A percentile compares a stretch with the other conserved stretches of the same genome.
Evolutionary conservation across 2,113 vertebrate species (phyloP).

Genomic region (Notothenia coriiceps): DNA sequence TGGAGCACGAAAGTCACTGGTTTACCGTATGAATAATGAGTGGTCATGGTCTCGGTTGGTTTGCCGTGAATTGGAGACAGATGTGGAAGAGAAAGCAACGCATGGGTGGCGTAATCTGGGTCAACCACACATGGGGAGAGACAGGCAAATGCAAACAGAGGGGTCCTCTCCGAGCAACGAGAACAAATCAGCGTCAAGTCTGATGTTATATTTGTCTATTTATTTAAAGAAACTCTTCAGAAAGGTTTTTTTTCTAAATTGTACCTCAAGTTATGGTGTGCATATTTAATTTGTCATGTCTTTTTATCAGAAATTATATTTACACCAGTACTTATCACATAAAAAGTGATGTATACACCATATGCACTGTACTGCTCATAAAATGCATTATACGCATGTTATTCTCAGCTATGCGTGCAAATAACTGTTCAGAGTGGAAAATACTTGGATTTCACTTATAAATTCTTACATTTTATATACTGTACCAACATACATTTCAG

Average conservation of each 20-base stretch:
- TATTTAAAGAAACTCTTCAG: rapidly evolving
- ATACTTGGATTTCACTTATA: no score
- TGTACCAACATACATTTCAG: no score
- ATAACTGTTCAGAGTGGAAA: not conserved
- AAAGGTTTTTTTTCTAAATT: not conserved
- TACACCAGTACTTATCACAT: not conserved
- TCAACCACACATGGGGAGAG: constrained; percentile 68
- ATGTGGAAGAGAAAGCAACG: constrained; percentile 69
- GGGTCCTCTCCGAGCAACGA: constrained; percentile 41
- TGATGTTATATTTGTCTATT: not conserved
- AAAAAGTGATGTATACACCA: not conserved
- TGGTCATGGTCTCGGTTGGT: constrained; percentile 72
- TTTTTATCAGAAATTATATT: not conserved
- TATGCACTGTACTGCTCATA: not conserved
- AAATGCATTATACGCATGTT: no score
- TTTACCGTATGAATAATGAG: constrained; percentile 76
- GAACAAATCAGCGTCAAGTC: not conserved
- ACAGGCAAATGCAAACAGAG: constrained; percentile 60
- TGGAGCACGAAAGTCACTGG: constrained; percentile 64
- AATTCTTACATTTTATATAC: no score
- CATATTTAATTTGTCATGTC: not conserved
- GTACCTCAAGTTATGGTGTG: not conserved
- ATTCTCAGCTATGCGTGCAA: not conserved
- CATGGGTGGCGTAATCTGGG: constrained; percentile 80
- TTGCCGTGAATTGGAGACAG: constrained; percentile 78